Conservation (phyloP, 2,797 vertebrate species). For the Gymnodraco acuticeps region DNA sequence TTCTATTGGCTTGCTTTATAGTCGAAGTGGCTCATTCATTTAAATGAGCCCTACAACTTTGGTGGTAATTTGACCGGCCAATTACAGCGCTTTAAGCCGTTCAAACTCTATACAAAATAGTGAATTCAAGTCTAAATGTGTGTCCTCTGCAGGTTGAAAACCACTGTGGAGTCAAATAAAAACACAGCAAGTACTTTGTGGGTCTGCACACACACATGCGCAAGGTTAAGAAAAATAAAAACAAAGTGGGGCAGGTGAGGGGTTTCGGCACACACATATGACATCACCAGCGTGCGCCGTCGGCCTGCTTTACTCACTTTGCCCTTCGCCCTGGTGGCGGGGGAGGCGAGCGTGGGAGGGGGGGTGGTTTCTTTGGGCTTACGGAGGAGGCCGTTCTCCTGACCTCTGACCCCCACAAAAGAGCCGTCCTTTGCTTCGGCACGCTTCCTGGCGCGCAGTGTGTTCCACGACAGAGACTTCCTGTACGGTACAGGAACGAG, state of each 20-base stretch:
- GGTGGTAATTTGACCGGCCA: neutral
- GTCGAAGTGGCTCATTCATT: neutral
- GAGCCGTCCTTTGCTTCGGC: constrained; percentile 82
- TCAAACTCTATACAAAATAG: no score
- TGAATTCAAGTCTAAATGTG: neutral
- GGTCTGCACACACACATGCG: constrained; percentile 9
- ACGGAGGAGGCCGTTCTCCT: constrained; percentile 77
- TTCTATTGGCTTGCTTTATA: neutral
- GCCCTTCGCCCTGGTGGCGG: constrained; percentile 63
- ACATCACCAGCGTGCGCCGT: constrained; percentile 56
- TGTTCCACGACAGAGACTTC: constrained; percentile 99
- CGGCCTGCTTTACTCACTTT: constrained; percentile 80
- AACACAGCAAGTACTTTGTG: constrained; percentile 19
- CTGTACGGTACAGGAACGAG: constrained; percentile 86
- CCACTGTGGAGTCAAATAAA: constrained; percentile 25
- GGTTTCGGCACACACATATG: constrained; percentile 50
- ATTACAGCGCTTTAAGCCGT: neutral
- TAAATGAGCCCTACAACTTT: neutral
- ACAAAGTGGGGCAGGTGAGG: constrained; percentile 31
- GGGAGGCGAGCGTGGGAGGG: constrained; percentile 63
- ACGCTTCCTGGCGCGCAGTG: constrained; percentile 97
- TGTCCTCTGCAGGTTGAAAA: constrained; percentile 62
- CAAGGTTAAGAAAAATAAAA: constrained; percentile 48
- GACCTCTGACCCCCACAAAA: constrained; percentile 69
- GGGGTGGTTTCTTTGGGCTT: constrained; percentile 72